phyloP scores from a whole-genome alignment of 2,113 vertebrate genomes.

The Calyptomena viridis region DNA sequence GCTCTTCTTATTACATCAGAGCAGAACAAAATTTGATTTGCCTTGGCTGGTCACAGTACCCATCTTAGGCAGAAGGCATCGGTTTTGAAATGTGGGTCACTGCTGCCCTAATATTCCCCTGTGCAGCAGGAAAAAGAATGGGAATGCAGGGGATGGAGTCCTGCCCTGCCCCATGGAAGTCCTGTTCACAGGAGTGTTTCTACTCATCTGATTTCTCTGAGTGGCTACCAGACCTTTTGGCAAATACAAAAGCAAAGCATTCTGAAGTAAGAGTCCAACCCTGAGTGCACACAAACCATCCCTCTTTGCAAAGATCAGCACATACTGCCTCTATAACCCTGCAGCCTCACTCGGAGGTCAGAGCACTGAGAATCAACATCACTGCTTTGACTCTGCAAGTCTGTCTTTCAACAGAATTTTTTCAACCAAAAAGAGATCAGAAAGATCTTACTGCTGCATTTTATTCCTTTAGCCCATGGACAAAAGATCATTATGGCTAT shows the following conservation, averaged over 20 bases:
- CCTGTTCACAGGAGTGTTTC: neutral
- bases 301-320: neutral
- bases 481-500: neutral
- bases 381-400: neutral
- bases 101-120: neutral
- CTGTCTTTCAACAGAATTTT: neutral
- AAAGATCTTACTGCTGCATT: neutral
- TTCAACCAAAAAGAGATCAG: neutral
- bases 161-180: neutral
- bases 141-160: neutral
- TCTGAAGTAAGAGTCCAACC: neutral
- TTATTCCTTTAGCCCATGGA: neutral
- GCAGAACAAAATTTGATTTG: neutral
- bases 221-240: neutral
- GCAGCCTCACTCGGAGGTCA: neutral
- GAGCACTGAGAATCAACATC: neutral
- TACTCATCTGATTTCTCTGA: neutral
- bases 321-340: accelerated
- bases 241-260: neutral
- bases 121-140: neutral
- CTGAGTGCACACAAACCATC: neutral
- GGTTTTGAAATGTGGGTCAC: neutral
- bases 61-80: neutral
- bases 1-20: neutral
- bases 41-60: neutral